Conservation (phyloP, 2,888 invertebrate genomes). For the Lissonota sp. region DNA sequence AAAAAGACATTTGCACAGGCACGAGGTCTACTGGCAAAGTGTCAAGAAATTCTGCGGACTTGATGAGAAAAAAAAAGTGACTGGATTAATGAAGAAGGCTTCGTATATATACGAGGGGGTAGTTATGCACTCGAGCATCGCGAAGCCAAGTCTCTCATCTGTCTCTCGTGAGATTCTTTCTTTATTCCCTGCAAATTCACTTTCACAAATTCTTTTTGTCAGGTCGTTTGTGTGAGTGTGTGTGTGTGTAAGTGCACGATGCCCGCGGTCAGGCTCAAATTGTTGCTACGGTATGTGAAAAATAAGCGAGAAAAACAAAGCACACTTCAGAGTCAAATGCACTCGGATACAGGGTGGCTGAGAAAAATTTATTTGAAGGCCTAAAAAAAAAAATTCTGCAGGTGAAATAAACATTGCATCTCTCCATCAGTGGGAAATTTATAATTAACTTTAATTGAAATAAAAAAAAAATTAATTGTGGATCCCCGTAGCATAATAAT, state of each 20-base stretch:
- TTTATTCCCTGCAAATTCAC: conserved; percentile 14
- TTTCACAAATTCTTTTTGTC: conserved; percentile 1
- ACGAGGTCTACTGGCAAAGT: too few species aligned
- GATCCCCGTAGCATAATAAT: neutral
- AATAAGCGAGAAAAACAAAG: neutral
- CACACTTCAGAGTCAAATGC: neutral
- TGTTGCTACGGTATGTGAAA: neutral
- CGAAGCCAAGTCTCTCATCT: neutral
- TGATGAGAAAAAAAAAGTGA: too few species aligned
- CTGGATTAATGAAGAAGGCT: too few species aligned
- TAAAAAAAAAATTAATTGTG: neutral
- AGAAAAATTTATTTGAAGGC: neutral
- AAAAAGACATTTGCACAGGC: too few species aligned
- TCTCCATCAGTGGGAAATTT: too few species aligned
- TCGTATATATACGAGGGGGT: conserved; percentile 29
- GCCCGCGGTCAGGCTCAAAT: conserved; percentile 32
- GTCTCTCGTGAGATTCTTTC: conserved; percentile 31
- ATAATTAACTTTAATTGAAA: neutral
- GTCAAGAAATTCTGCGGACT: too few species aligned
- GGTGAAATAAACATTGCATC: too few species aligned
- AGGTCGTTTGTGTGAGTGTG: neutral
- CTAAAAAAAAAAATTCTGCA: too few species aligned
- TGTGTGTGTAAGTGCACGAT: neutral
- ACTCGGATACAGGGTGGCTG: neutral
- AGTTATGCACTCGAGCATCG: conserved; percentile 36